Base-by-base conservation (phyloP, 1,140 invertebrate genomes). In the honey bee (Apis mellifera) region DNA sequence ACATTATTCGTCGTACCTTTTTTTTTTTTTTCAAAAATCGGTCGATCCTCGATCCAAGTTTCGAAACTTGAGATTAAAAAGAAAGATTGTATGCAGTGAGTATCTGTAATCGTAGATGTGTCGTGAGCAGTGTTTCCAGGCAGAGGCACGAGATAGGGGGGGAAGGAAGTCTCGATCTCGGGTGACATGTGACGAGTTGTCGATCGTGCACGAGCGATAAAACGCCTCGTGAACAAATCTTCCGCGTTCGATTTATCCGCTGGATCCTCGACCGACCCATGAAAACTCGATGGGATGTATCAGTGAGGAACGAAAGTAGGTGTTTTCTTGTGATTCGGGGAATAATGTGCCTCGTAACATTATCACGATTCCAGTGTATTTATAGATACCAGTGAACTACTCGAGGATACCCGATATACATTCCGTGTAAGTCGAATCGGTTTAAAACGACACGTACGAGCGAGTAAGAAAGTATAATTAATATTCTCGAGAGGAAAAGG, bases 161-260 rank as follows among this genome's bases (percentile, higher is more conserved):
- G 19, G 9, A 8, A n/a, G 19, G 57, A 42, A 42, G 32, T 66
- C 32, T 48, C 42, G 32, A 2, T 66, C 11, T 19, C 64, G 52
- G 32, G 32, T 42, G 32, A 81, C 52, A 66, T 75, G 78, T 75
- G 71, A 74, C 60, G 60, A 68, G 50, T 26, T 23, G 52, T 65
- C 60, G 57, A 57, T 66, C 60, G 71, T 66, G 62, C 55, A 66
- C 32, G n/a, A 62, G n/a, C 48, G 19, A 64, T 71, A 64, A 78
- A 78, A 9, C 42, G 15, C n/a, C n/a, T 42, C 32, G 19, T 15
- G 5, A 9, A 9, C 50, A n/a, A 42, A 26, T 52, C 60, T 8
- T 48, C 13, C 4, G 42, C 19, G 52, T 50, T 50, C 21, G 1
- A 0, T 17, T 26, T 42, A 42, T 42, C 13, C 32, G 21, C 8